Evolutionary conservation across 2,888 invertebrate genomes (phyloP), one percentile per base, ranked within the genome.

Genomic region (Ennomos quercinarius): DNA sequence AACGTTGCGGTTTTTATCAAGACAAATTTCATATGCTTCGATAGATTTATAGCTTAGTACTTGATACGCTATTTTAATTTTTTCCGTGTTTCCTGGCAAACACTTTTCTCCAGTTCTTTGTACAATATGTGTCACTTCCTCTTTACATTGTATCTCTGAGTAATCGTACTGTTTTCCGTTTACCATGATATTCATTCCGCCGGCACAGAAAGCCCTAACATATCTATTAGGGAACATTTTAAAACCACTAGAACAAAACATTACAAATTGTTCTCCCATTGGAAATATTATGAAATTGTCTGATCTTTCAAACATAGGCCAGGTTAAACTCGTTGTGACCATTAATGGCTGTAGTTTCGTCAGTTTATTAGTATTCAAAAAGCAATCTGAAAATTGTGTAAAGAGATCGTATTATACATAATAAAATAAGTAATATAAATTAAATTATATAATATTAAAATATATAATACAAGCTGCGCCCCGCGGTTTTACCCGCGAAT

Each of bases 21-120:
- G 37, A 45, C 88, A 88, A 5, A 84, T 68, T 52, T 80, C 74
- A 37, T 78, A 88, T 0, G 81, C 74, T 11, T 66, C 63, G 2
- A 74, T 34, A 40, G 76, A 72, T 12, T 45, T 38, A 2, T 13
- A 3, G 4, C n/a, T 48, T 2, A 43, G 9, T 2, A 68, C 3
- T 35, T 64, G 56, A 47, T 71, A 86, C 2, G 78, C 81, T 12
- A 87, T 59, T 40, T 73, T 61, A 0, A 83, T 8, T 10, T 42
- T 57, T 65, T 83, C 77, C 0, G 78, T 72, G 6, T 76, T 63
- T 0, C 59, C 61, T 2, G 52, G 47, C 2, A 53, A 37, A 46
- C 87, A 86, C 9, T 10, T 0, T 0, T 5, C 42, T 2, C 70
- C 66, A 8, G 73, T 78, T 41, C 48, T 45, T 38, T 45, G 59